Conservation (phyloP, 2,797 vertebrate species). For the Eidolon dupreanum region DNA sequence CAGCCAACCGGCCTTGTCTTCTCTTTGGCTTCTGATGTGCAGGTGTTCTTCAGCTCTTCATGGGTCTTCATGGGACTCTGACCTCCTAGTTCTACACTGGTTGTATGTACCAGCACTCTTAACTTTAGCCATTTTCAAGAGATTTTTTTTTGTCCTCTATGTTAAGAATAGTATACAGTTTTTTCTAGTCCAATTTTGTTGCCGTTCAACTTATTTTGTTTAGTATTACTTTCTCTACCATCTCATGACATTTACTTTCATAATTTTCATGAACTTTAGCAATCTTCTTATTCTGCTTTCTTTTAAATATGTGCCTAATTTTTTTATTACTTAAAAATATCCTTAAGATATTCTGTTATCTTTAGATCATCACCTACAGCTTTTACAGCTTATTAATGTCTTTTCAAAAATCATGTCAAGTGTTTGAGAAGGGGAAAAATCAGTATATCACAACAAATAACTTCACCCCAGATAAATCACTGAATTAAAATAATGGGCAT, state of each 20-base stretch:
- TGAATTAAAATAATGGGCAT: neutral
- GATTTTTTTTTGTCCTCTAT: neutral
- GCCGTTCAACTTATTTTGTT: conserved; percentile 19
- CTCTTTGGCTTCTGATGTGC: neutral
- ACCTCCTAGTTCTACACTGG: neutral
- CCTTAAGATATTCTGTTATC: neutral
- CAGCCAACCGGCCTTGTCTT: neutral
- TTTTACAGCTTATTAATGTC: neutral
- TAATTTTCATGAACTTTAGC: conserved; percentile 28
- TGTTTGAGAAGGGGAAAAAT: conserved; percentile 21
- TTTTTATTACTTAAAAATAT: neutral
- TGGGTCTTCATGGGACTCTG: neutral
- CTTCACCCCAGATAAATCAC: neutral
- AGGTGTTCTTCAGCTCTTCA: neutral
- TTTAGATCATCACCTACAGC: neutral
- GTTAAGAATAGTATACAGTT: neutral
- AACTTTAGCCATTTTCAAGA: neutral
- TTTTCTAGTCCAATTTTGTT: neutral
- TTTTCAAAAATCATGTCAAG: neutral
- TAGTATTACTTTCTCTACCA: neutral
- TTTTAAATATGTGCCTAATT: conserved; percentile 12
- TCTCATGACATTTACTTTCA: conserved; percentile 3
- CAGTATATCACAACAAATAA: neutral
- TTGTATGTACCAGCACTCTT: neutral
- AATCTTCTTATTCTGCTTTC: neutral